Evolutionary conservation across 2,888 invertebrate species (phyloP), one percentile per base, ranked within the genome.

Genomic region (Epistrophella euchroma): DNA sequence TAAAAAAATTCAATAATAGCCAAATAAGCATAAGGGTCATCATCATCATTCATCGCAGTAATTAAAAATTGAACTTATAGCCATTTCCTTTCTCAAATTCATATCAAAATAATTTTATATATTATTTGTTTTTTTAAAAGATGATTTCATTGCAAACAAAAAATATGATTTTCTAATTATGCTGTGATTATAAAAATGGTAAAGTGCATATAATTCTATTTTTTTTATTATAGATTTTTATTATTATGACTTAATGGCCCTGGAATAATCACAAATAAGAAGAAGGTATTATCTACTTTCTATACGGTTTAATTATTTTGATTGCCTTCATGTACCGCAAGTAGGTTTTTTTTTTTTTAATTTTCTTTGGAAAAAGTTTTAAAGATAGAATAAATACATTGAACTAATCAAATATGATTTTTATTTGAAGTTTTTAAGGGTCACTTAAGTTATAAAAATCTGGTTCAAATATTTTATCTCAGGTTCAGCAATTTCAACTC

Each of bases 41-140:
- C 25, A 28, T 4, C 4, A 28, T 6, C 28, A 28, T 28, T n/a
- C n/a, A n/a, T n/a, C n/a, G n/a, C 28, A 28, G 28, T 4, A 28
- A 28, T 64, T 28, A 64, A 62, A 28, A 10, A 64, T 19, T 64
- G 45, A 64, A 64, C 64, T 40, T 40, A 4, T 25, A 28, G 35
- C 1, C 40, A 43, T 17, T 62, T 43, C 15, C 62, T 40, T 22
- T 40, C 15, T 25, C 13, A 40, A 9, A n/a, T n/a, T 62, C 25
- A 28, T 45, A 45, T 45, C 43, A 45, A 28, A n/a, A 43, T 5
- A 2, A 37, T 7, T 35, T 10, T 11, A 2, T 56, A 17, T 37
- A 9, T 62, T 43, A 5, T 17, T 28, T 45, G 0, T 25, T 45
- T 13, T 47, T 64, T 45, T 32, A 0, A 32, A 45, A 45, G 15